These are phyloP conservation scores for Chalcis sispes DNA, from an alignment of 2,888 invertebrate genomes.

Conservation along the genomic window DNA sequence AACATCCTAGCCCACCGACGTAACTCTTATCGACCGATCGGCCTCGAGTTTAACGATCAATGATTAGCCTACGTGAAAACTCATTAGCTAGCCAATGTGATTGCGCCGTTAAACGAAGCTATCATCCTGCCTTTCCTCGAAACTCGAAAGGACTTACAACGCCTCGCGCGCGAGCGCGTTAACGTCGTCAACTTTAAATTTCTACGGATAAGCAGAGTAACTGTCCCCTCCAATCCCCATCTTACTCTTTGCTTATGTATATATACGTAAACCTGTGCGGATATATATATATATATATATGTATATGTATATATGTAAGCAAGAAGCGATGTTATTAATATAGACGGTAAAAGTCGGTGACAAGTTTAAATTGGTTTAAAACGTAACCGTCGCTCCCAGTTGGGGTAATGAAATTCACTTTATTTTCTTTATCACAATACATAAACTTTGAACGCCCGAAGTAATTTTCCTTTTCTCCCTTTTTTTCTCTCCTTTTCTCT, in stretches of 20 bases:
- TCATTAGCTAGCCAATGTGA: conserved; percentile 39
- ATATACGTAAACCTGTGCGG: background rate
- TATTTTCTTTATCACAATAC: conserved; percentile 12
- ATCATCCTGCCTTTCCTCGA: background rate
- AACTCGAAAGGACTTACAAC: background rate
- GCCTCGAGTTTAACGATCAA: conserved; percentile 35
- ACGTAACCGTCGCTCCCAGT: background rate
- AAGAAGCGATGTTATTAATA: conserved; percentile 37
- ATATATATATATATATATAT: no score
- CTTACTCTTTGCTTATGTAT: no score
- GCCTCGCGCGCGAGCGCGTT: no score
- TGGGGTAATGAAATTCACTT: conserved; percentile 10
- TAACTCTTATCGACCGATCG: conserved; percentile 34
- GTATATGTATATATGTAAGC: no score
- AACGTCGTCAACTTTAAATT: conserved; percentile 42
- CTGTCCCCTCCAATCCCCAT: no score
- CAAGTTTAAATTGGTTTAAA: conserved; percentile 42
- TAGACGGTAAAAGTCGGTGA: conserved; percentile 29
- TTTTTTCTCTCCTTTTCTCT: no score
- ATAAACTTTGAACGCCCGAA: background rate
- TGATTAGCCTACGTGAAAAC: conserved; percentile 19
- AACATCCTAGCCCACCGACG: background rate
- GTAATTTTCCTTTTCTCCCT: no score
- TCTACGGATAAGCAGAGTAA: conserved; percentile 18
- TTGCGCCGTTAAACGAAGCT: conserved; percentile 38